Evolutionary conservation across 2,888 invertebrate species (phyloP).

Genomic region (Latrodectus elegans): DNA sequence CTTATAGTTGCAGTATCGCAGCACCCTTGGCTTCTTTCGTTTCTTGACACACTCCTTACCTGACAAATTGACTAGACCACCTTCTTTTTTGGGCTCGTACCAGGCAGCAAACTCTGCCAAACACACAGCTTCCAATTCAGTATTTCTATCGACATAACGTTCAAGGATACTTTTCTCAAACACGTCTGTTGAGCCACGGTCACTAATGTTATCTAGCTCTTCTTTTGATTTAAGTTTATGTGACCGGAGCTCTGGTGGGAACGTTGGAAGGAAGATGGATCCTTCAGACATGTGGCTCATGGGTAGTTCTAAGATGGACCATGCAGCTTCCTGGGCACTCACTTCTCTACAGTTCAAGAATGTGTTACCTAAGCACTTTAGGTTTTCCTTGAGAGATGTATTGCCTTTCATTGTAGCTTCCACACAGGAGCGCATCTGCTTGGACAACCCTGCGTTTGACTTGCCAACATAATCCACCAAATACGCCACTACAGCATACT

Average conservation of each 20-base stretch:
- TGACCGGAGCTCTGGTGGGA: slow-evolving; percentile 71
- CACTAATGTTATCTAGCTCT: slow-evolving; percentile 1
- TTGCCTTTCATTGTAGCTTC: slow-evolving; percentile 72
- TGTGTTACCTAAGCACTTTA: slow-evolving; percentile 70
- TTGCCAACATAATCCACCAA: slow-evolving; percentile 71
- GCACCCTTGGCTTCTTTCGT: slow-evolving; percentile 36
- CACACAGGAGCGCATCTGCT: slow-evolving; percentile 68
- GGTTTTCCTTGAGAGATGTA: slow-evolving; percentile 68
- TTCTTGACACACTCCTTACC: background rate
- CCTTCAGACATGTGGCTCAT: slow-evolving; percentile 69
- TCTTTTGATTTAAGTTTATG: slow-evolving; percentile 71
- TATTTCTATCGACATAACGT: background rate
- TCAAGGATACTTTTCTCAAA: background rate
- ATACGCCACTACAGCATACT: slow-evolving; percentile 73
- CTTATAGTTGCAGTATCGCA: slow-evolving; percentile 67
- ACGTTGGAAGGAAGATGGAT: slow-evolving; percentile 71
- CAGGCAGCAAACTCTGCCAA: slow-evolving; percentile 6
- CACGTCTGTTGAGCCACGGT: background rate
- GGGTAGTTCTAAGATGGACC: slow-evolving; percentile 70
- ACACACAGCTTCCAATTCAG: background rate
- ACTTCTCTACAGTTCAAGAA: slow-evolving; percentile 72
- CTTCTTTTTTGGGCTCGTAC: background rate
- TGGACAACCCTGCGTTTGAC: slow-evolving; percentile 59
- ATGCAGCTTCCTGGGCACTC: slow-evolving; percentile 72
- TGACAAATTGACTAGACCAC: background rate